Conservation (phyloP, 2,113 vertebrate species). For the Hemiprocne comata region DNA sequence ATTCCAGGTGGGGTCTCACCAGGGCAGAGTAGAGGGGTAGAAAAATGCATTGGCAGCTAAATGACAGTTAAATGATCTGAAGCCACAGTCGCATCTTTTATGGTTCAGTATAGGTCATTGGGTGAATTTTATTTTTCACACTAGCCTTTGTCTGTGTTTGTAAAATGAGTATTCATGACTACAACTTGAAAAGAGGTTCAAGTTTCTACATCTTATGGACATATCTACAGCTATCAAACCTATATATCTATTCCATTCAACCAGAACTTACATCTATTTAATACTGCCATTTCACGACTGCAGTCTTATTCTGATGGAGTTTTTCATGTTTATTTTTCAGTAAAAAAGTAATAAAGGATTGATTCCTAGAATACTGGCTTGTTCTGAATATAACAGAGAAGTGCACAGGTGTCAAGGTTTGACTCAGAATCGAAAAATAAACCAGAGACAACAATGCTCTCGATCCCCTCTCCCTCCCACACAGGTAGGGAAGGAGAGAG, state of each 20-base stretch:
- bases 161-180: slow-evolving; percentile 40
- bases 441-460: no score
- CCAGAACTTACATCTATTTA: neutral
- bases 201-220: neutral
- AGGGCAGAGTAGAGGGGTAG: no score
- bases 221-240: neutral
- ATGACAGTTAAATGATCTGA: slow-evolving; percentile 36
- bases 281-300: neutral
- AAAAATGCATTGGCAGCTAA: slow-evolving; percentile 3
- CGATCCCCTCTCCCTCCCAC: no score
- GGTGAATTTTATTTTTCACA: slow-evolving; percentile 23
- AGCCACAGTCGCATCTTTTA: slow-evolving; percentile 15
- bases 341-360: neutral
- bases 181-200: neutral
- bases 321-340: neutral
- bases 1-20: no score
- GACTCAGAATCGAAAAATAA: no score
- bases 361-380: neutral
- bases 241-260: neutral
- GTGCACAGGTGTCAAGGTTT: no score
- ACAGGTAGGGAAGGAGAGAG: no score
- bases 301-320: neutral
- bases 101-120: slow-evolving; percentile 42
- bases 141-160: slow-evolving; percentile 4
- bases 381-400: neutral